A percentile compares a stretch with the other conserved stretches of the same genome.
Conservation (phyloP, 2,797 vertebrate genomes). For the Esox lucius region DNA sequence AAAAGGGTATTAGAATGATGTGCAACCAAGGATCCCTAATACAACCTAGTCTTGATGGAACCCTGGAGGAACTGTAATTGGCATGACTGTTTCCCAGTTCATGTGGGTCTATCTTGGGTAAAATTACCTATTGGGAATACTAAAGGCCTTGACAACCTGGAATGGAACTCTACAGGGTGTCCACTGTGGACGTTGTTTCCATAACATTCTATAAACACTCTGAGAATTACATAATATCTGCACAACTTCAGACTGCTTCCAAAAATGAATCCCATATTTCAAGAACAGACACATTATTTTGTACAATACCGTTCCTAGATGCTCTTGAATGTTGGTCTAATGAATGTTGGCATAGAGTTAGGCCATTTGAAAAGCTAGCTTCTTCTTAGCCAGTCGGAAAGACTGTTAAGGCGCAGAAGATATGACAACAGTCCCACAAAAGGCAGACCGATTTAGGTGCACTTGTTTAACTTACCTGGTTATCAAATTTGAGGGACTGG, state of each 20-base stretch:
- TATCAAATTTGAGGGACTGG: constrained; percentile 96
- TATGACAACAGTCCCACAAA: not conserved
- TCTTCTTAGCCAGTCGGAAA: no score
- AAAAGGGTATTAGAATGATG: no score
- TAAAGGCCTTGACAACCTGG: not conserved
- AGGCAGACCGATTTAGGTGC: not conserved
- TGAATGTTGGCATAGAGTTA: not conserved
- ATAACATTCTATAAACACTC: not conserved
- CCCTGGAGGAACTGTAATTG: not conserved
- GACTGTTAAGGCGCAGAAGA: not conserved
- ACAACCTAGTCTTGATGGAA: not conserved
- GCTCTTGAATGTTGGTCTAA: not conserved
- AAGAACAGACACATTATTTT: not conserved
- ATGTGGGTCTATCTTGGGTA: not conserved
- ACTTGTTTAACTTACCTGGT: constrained; percentile 81
- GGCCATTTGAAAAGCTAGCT: no score
- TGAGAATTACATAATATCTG: not conserved
- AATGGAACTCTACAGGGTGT: not conserved
- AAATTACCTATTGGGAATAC: not conserved
- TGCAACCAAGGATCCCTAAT: not conserved
- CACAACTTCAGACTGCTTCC: not conserved
- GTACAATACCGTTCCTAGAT: not conserved
- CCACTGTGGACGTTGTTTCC: not conserved
- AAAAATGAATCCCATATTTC: not conserved
- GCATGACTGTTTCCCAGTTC: not conserved